Evolutionary conservation across 2,113 vertebrate genomes (phyloP), one percentile per base, ranked within the genome.

Genomic region (Rutilus rutilus): DNA sequence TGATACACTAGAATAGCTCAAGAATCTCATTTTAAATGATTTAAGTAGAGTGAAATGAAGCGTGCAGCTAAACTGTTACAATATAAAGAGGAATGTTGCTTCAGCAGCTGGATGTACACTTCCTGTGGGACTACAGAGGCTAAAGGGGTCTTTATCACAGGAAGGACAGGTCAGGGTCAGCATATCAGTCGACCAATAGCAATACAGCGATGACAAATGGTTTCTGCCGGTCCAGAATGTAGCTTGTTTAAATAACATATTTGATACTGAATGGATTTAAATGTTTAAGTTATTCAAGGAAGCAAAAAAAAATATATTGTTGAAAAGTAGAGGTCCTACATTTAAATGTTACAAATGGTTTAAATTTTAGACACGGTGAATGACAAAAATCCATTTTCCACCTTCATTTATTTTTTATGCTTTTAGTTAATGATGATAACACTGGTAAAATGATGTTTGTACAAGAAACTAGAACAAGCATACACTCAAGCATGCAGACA

Each of bases 141-240:
- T 77, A 19, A 62, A 39, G 33, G n/a, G 45, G 50, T 88, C 62
- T 78, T 25, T 86, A 19, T 23, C 54, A 64, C 62, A 78, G 27
- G 60, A 84, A 83, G 45, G 33, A 75, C 36, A 15, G 59, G 30
- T 85, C 60, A 82, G 14, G 80, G 62, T 82, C 45, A 82, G 27
- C 42, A 82, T 45, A 80, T 69, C 62, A 36, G 62, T 69, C 11
- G 47, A 45, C 59, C n/a, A 47, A 27, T 65, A 19, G n/a, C 6
- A 65, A 39, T 81, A 45, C 36, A 25, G n/a, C 60, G 10, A 78
- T n/a, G 19, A 39, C 33, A 60, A 39, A 23, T 60, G 76, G 71
- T 25, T 47, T 45, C 23, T n/a, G 10, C 23, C 25, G 23, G 45
- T 47, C 42, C 45, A 14, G 39, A 45, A 25, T 75, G 5, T 50